Evolutionary conservation across 2,113 vertebrate genomes (phyloP).

Genomic region (Patagioenas fasciata): DNA sequence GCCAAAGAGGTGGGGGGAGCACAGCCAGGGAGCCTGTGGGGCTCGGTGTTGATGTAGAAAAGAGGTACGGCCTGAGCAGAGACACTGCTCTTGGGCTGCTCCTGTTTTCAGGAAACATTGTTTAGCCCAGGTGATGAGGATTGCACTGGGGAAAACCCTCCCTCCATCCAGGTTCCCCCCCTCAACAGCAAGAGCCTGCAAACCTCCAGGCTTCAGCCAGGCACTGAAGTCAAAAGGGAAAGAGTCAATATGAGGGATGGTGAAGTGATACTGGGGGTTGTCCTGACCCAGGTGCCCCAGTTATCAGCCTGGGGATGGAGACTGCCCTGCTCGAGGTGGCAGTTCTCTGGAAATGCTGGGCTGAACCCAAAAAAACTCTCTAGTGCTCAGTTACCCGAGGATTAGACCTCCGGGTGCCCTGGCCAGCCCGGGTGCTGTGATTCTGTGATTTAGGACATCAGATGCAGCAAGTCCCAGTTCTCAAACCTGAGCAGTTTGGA

Average conservation of each 20-base stretch:
- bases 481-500: not conserved
- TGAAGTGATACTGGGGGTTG: not conserved
- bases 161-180: not conserved
- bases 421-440: not conserved
- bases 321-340: not conserved
- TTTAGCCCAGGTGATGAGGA: not conserved
- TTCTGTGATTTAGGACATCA: not conserved
- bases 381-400: not conserved
- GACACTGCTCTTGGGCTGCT: not conserved
- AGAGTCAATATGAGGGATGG: not conserved
- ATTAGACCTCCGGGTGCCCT: no score
- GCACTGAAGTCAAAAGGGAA: not conserved
- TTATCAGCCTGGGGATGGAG: not conserved
- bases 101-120: not conserved
- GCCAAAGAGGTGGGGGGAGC: accelerated
- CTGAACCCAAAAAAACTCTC: not conserved
- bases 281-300: no score
- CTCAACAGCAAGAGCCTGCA: not conserved
- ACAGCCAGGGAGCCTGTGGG: not conserved
- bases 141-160: not conserved
- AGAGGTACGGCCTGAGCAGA: not conserved
- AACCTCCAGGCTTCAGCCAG: not conserved
- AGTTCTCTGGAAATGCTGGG: not conserved
- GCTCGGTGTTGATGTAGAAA: accelerated
- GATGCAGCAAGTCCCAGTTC: not conserved